These are phyloP conservation scores for Lepeophtheirus nordmannii DNA, from an alignment of 2,888 invertebrate species.

Conservation along the genomic window DNA sequence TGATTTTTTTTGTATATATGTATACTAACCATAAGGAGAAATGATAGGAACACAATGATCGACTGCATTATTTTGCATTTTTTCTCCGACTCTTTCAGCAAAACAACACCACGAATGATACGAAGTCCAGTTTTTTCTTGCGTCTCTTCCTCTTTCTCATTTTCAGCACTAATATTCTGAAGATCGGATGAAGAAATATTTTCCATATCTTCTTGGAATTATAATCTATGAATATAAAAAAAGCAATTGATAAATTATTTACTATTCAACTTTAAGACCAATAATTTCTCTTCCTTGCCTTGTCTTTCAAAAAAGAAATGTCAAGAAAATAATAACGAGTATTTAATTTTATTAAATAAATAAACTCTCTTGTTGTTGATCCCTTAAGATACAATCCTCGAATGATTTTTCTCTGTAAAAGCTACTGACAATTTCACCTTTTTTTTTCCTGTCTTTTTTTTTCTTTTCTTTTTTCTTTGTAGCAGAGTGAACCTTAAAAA, in stretches of 20 bases:
- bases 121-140: background rate
- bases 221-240: background rate
- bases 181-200: background rate
- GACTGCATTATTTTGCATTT: background rate
- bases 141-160: background rate
- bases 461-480: background rate
- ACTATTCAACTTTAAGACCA: too few species aligned
- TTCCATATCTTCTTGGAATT: background rate
- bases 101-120: background rate
- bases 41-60: background rate
- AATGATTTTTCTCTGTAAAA: conserved; percentile 2
- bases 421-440: background rate
- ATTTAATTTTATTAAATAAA: background rate
- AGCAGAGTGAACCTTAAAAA: background rate
- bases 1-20: too few species aligned
- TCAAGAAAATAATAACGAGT: background rate
- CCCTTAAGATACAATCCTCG: background rate
- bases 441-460: background rate
- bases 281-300: too few species aligned
- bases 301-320: background rate
- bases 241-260: too few species aligned
- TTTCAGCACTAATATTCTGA: background rate
- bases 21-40: background rate
- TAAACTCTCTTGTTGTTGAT: background rate
- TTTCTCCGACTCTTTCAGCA: background rate